Base-by-base conservation (phyloP, 2,797 vertebrate genomes). In the Gambelia wislizenii region DNA sequence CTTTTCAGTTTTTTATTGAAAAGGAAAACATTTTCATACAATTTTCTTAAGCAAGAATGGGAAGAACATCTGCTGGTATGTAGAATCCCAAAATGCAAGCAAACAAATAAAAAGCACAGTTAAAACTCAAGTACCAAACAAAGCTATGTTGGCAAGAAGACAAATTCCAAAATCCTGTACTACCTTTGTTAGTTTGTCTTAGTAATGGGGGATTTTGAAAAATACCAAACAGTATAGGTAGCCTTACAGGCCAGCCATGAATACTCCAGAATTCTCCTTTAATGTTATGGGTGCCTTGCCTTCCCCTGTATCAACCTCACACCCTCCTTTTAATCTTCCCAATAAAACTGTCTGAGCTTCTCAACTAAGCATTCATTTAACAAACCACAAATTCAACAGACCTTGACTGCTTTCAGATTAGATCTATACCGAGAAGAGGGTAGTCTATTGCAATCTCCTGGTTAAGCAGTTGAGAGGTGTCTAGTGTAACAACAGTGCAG, bases 291-390 rank as follows among this genome's bases (percentile, higher is more conserved):
- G 91, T 94, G 92, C 92, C 92, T 88, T 82, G 89, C 88, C 93
- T 92, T 94, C 94, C 94, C 94, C 90, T 84, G 12, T 22, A 88
- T 13, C 80, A 92, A 92, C 93, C 89, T 93, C 91, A 86, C 20
- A 0, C 91, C 81, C 93, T 92, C 90, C 67, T 92, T 93, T 94
- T 95, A 95, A 95, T 93, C 93, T 95, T 96, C 89, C 93, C 93
- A 89, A 93, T 96, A 95, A 95, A 95, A 94, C 86, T 84, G 91
- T 85, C 88, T 92, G 85, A 92, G 89, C 84, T 93, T 89, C 89
- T 94, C 89, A 85, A 89, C 92, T 92, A 91, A 94, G 89, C 92
- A 92, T 89, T 76, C 84, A 93, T 83, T 94, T 88, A 94, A n/a
- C 7, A 88, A 94, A 87, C 84, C 8, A 91, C 87, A 94, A 95